These are phyloP conservation scores for Thecocarcelia acutangulata DNA, from an alignment of 2,888 invertebrate genomes.

Conservation along the genomic window DNA sequence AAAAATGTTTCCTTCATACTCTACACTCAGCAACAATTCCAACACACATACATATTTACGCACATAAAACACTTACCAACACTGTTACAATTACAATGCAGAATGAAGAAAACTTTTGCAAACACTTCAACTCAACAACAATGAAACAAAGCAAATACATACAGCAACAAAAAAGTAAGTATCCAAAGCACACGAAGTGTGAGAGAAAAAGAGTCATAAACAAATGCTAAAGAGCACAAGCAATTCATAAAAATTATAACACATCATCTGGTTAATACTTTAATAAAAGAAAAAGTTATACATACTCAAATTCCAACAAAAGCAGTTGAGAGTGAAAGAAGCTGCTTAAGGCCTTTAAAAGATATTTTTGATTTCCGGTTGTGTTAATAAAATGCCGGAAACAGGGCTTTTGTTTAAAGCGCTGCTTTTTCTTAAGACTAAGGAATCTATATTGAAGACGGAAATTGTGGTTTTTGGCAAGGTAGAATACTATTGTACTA, in stretches of 20 bases:
- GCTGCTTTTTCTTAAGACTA: too few species aligned
- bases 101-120: conserved; percentile 39
- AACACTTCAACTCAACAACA: conserved; percentile 46
- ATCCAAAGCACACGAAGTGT: background rate
- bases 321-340: background rate
- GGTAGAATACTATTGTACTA: too few species aligned
- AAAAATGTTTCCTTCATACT: conserved; percentile 36
- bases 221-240: background rate
- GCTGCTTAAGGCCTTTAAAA: conserved; percentile 7
- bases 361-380: conserved; percentile 47
- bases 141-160: conserved; percentile 18
- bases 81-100: conserved; percentile 14
- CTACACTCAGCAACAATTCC: conserved; percentile 11
- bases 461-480: too few species aligned
- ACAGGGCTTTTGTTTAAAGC: too few species aligned
- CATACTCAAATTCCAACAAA: background rate
- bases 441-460: too few species aligned
- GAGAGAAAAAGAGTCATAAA: background rate
- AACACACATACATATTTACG: background rate
- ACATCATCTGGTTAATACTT: conserved; percentile 12
- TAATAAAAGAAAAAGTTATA: conserved; percentile 7
- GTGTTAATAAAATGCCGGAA: too few species aligned
- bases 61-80: conserved; percentile 28
- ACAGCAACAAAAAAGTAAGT: background rate
- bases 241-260: background rate